Conservation (phyloP, 1,140 invertebrate species). For the Leptinotarsa lineolata region DNA sequence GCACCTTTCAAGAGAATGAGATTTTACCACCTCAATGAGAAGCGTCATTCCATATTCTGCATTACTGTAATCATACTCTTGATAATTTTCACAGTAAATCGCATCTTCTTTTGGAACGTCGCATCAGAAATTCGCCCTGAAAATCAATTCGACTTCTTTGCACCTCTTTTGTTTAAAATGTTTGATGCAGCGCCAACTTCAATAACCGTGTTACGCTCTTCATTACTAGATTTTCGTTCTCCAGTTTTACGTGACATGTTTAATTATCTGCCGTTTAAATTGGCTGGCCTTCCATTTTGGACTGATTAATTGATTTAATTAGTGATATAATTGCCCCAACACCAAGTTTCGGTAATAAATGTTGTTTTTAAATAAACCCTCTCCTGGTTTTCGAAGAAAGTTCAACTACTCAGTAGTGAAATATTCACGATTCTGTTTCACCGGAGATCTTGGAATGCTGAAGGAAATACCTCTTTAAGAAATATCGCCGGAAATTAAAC, state of each 20-base stretch:
- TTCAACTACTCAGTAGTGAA: no score
- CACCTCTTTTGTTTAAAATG: neutral
- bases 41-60: no score
- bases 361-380: neutral
- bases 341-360: neutral
- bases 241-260: neutral
- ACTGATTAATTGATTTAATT: neutral
- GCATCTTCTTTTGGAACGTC: neutral
- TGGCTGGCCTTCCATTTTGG: neutral
- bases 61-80: no score
- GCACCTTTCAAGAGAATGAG: no score
- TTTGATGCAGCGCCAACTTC: neutral
- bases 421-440: no score
- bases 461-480: no score
- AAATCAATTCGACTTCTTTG: neutral
- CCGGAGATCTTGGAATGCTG: no score
- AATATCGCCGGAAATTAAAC: no score
- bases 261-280: neutral
- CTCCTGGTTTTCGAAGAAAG: no score
- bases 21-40: no score
- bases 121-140: neutral
- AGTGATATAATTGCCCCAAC: neutral
- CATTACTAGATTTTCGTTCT: neutral
- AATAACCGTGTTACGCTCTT: neutral
- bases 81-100: no score